Base-by-base conservation (phyloP, 2,888 invertebrate genomes). In the Rhogogaster chlorosoma region DNA sequence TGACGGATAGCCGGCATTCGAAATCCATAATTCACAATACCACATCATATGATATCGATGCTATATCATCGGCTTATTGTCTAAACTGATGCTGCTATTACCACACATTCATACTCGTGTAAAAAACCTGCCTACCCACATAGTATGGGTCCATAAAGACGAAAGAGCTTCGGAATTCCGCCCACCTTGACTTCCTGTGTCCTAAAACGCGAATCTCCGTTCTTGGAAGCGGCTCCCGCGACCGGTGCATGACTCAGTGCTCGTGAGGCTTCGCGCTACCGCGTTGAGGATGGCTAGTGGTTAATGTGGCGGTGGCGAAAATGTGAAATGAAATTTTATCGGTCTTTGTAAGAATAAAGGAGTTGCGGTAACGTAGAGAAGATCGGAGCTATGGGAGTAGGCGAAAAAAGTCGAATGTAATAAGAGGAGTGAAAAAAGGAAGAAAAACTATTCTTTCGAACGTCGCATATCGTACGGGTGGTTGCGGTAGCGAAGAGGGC, bases 181-280 rank as follows among this genome's bases (percentile, higher is more conserved):
- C 67, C 83, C 83, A 83, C 83, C 67, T 67, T 29, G 67, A 70
- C 70, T 83, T 83, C 83, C 83, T 70, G 83, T 83, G 70, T 83
- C 83, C 83, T 83, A 83, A 83, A 83, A 83, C 45, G 83, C 83
- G 83, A 83, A 64, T 83, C 83, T 67, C 83, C 67, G 70, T 70
- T 83, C 83, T 42, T 83, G 67, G 67, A 67, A 64, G 83, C 83
- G 83, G 32, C 61, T 32, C 38, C 67, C 64, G 42, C 45, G 29
- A 67, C 67, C 83, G 67, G 29, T 45, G 67, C 45, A 83, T 67
- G 70, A 67, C 83, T 83, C 70, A 70, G 83, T 80, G 80, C 67
- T 29, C 67, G 67, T 18, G 45, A 83, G 26, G 80, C 26, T 61
- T 36, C 15, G 61, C 18, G 61, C 18, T 61, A 80, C 36, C 80